Percentiles rank a stretch among this genome's conserved stretches.
These are phyloP conservation scores for Ectobius pallidus DNA, from an alignment of 2,888 invertebrate genomes.

Conservation along the genomic window DNA sequence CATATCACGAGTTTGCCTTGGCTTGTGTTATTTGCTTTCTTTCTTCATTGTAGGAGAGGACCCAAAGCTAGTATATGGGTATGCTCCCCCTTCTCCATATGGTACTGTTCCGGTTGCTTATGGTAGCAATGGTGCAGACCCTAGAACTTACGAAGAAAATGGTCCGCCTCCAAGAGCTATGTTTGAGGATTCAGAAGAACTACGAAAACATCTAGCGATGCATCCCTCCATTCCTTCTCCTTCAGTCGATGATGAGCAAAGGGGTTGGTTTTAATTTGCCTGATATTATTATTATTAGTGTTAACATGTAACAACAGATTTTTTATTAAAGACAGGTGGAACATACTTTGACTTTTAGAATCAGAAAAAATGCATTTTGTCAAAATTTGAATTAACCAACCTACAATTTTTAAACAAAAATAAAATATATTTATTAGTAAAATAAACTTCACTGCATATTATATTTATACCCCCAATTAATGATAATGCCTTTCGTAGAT, in stretches of 20 bases:
- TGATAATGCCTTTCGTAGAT: too few species aligned
- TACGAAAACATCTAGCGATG: slow-evolving; percentile 73
- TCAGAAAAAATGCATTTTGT: too few species aligned
- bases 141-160: slow-evolving; percentile 44
- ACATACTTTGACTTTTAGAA: neutral
- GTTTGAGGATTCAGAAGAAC: slow-evolving; percentile 66
- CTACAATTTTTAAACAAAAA: too few species aligned
- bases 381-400: too few species aligned
- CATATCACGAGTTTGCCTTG: neutral
- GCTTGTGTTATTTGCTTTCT: slow-evolving; percentile 8
- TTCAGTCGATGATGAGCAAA: slow-evolving; percentile 46
- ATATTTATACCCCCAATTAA: too few species aligned
- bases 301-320: neutral
- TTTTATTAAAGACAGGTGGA: neutral
- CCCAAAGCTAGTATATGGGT: slow-evolving; percentile 67
- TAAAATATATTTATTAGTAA: too few species aligned
- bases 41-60: slow-evolving; percentile 56
- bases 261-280: slow-evolving; percentile 42
- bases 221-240: slow-evolving; percentile 45
- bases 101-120: slow-evolving; percentile 54
- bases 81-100: slow-evolving; percentile 68
- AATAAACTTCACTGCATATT: too few species aligned
- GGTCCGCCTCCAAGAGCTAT: slow-evolving; percentile 43
- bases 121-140: slow-evolving; percentile 43
- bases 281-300: too few species aligned